A percentile compares a stretch with the other conserved stretches of the same genome.
Evolutionary conservation across 2,888 invertebrate species (phyloP).

Genomic region (Tiphia femorata): DNA sequence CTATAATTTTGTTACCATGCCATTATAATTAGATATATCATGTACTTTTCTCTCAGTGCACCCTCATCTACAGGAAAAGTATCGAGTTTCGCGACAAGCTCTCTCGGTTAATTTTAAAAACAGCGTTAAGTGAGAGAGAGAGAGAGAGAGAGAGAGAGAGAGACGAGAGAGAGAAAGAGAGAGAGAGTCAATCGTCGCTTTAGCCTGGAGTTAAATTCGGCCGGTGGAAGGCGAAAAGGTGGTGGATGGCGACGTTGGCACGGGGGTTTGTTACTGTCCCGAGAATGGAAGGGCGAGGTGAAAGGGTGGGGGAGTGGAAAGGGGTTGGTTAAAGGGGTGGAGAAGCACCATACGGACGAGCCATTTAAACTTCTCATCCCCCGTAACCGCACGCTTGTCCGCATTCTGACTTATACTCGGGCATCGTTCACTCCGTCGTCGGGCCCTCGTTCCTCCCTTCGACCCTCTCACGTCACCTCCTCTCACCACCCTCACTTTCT

Average conservation of each 20-base stretch:
- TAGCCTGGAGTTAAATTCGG: too few relatives aligned
- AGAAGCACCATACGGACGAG: slow-evolving; percentile 68
- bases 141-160: not conserved
- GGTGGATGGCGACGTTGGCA: too few relatives aligned
- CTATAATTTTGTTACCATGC: too few relatives aligned
- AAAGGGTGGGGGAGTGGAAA: slow-evolving; percentile 16
- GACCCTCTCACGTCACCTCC: slow-evolving; percentile 29
- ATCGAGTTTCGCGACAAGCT: too few relatives aligned
- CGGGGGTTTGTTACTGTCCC: not conserved
- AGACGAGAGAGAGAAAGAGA: too few relatives aligned
- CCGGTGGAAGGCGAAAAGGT: too few relatives aligned
- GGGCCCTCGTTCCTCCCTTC: slow-evolving; percentile 44
- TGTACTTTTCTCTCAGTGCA: too few relatives aligned
- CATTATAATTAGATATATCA: too few relatives aligned
- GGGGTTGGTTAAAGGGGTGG: slow-evolving; percentile 38
- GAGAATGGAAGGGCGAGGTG: slow-evolving; percentile 1
- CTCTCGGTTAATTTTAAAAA: too few relatives aligned
- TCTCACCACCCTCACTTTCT: slow-evolving; percentile 21
- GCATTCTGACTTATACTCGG: slow-evolving; percentile 69
- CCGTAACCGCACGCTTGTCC: slow-evolving; percentile 66
- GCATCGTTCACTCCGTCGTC: slow-evolving; percentile 65
- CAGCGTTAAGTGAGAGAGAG: not conserved
- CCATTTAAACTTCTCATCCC: slow-evolving; percentile 69
- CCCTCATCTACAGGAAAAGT: too few relatives aligned
- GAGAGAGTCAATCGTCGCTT: too few relatives aligned